A percentile compares a stretch with the other conserved stretches of the same genome.
Evolutionary conservation across 2,113 vertebrate genomes (phyloP).

Genomic region (Dasyprocta punctata): DNA sequence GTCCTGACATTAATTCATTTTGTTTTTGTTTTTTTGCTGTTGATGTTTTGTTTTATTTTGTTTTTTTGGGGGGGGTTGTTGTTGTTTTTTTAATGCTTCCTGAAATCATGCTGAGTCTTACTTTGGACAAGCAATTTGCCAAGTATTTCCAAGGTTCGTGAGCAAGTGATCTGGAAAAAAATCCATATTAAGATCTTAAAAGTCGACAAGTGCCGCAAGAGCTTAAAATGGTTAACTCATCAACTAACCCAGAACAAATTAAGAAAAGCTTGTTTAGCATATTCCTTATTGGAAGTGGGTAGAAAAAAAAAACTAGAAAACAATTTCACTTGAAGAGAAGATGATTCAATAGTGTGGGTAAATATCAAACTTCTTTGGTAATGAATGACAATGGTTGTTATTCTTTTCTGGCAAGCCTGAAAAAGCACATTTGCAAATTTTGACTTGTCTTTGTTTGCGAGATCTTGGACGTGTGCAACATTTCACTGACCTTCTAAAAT

Average conservation of each 20-base stretch:
- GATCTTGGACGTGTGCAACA: neutral
- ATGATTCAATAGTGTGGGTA: neutral
- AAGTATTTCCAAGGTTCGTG: conserved; percentile 45
- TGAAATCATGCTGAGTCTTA: conserved; percentile 57
- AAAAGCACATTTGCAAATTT: conserved; percentile 28
- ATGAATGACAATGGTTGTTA: conserved; percentile 72
- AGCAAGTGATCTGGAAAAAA: conserved; percentile 77
- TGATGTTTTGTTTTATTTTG: too few relatives aligned
- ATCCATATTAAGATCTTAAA: conserved; percentile 73
- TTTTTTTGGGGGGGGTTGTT: too few relatives aligned
- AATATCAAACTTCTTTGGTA: conserved; percentile 73
- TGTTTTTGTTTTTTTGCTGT: too few relatives aligned
- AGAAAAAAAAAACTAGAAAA: conserved; percentile 40
- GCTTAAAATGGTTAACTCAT: conserved; percentile 83
- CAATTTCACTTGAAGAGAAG: neutral
- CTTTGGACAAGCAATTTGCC: conserved; percentile 39
- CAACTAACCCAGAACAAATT: conserved; percentile 71
- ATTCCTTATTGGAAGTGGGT: neutral
- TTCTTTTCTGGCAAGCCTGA: neutral
- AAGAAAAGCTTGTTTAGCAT: conserved; percentile 60
- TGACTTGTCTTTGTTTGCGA: neutral
- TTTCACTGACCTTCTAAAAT: neutral
- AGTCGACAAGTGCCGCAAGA: conserved; percentile 73
- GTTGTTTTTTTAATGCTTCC: conserved; percentile 27
- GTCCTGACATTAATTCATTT: neutral